Conservation (phyloP, 1,140 invertebrate species). For the Colletes gigas region DNA sequence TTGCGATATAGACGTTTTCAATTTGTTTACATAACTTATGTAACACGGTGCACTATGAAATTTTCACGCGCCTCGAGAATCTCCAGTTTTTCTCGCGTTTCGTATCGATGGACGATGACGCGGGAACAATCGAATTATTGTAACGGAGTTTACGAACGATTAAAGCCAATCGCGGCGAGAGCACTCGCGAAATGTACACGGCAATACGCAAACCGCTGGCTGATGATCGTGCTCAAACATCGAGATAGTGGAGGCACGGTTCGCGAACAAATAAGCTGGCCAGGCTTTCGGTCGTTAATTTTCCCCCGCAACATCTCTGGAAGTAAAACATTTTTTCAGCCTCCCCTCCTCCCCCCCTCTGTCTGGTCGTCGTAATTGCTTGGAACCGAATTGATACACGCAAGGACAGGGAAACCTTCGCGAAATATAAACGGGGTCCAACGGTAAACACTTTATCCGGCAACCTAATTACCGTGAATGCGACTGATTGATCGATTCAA, state of each 20-base stretch:
- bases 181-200: background rate
- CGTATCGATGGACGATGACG: background rate
- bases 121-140: background rate
- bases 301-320: background rate
- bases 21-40: no score
- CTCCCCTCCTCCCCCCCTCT: background rate
- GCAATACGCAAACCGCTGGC: background rate
- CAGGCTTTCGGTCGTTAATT: slow-evolving; percentile 3
- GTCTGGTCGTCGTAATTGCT: background rate
- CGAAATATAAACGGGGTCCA: slow-evolving; percentile 6
- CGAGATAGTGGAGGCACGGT: background rate
- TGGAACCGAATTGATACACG: background rate
- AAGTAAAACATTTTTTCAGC: slow-evolving; percentile 32
- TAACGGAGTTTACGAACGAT: background rate
- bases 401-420: background rate
- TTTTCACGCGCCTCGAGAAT: no score
- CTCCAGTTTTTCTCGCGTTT: no score
- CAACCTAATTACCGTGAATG: slow-evolving; percentile 38
- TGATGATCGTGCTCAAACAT: background rate
- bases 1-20: no score
- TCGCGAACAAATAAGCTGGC: background rate
- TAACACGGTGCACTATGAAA: no score
- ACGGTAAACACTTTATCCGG: slow-evolving; percentile 18
- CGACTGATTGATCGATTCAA: slow-evolving; percentile 50
- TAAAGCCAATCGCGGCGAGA: background rate